Evolutionary conservation across 2,113 vertebrate species (phyloP).

Genomic region (Thryonomys swinderianus): DNA sequence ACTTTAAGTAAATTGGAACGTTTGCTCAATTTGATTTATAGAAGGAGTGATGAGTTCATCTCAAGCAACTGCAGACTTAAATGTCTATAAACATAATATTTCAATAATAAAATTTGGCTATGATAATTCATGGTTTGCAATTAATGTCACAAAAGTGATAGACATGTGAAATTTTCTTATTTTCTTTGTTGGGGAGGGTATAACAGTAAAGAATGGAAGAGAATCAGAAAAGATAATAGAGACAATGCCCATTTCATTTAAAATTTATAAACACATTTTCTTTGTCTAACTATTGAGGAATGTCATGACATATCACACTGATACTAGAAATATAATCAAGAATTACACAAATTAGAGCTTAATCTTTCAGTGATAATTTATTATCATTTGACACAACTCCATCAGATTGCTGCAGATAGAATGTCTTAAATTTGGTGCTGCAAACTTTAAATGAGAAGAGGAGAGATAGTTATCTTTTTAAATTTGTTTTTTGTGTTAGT

Average conservation of each 20-base stretch:
- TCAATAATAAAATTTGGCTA: background rate
- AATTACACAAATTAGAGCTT: background rate
- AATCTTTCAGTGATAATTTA: background rate
- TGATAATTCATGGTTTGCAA: background rate
- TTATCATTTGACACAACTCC: accelerated
- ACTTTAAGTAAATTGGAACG: background rate
- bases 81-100: background rate
- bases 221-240: background rate
- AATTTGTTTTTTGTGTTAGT: background rate
- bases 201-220: background rate
- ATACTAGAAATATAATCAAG: background rate
- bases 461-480: background rate
- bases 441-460: background rate
- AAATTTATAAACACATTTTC: background rate
- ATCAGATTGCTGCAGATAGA: background rate
- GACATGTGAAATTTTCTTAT: background rate
- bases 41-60: background rate
- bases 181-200: background rate
- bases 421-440: background rate
- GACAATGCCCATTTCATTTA: background rate
- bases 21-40: background rate
- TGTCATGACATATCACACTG: background rate
- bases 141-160: background rate
- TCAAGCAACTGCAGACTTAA: background rate
- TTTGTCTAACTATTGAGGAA: background rate